Evolutionary conservation across 1,140 invertebrate species (phyloP), one percentile per base, ranked within the genome.

Genomic region (Zaprionus africanus): DNA sequence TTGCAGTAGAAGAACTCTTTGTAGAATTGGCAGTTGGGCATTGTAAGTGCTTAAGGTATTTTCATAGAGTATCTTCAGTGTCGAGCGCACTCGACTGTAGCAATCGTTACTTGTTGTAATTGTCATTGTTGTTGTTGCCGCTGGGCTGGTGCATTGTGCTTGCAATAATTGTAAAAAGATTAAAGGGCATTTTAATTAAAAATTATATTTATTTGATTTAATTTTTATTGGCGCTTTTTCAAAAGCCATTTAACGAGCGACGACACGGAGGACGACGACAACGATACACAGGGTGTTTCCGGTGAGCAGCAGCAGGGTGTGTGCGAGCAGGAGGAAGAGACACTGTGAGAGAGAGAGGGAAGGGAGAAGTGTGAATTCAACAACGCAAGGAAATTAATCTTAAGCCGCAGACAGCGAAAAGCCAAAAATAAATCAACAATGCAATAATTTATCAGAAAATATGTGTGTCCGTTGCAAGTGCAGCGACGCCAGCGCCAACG

Each of bases 371-470:
- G 84, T 81, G 85, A 90, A 90, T 88, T 84, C 85, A 88, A 88
- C 81, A 88, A 84, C 85, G 81, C 85, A 88, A 88, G 85, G 85
- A 90, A 90, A 90, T 90, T 90, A 90, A 90, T 90, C 85, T 90
- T 90, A 90, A 90, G 85, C 85, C 85, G 85, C 85, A 90, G 85
- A 90, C 85, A 90, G 85, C 85, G 85, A 90, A 90, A 90, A 90
- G 85, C 85, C 85, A 90, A 90, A 90, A 90, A 90, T 90, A 90
- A 90, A 90, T 90, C 85, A 90, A 90, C 85, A 90, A 90, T 90
- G 85, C 85, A 90, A 90, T 90, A 90, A 90, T 90, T 90, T 90
- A 90, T 90, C 85, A 90, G 85, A 90, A 87, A 90, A 90, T 90
- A 90, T 90, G 85, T 90, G 85, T 90, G 85, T 84, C 84, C 84